These are phyloP conservation scores for Xiphophorus birchmanni DNA, from an alignment of 2,797 vertebrate genomes.

Conservation along the genomic window DNA sequence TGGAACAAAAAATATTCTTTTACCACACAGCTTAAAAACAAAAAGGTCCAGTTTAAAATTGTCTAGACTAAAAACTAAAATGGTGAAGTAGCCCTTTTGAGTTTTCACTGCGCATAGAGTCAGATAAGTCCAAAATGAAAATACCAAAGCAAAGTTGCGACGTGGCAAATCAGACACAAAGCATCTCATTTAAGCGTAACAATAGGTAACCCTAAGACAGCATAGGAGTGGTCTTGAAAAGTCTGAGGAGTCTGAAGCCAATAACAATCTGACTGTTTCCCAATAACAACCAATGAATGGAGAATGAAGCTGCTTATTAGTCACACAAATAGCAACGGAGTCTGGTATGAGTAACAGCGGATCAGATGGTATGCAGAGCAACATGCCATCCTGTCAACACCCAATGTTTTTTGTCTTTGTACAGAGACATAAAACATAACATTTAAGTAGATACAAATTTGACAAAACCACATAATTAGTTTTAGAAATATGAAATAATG, in stretches of 20 bases:
- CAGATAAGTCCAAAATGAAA: neutral
- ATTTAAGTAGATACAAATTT: conserved; percentile 1
- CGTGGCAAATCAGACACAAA: neutral
- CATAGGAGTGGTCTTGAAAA: neutral
- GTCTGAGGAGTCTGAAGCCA: neutral
- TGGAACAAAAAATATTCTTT: neutral
- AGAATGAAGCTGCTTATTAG: conserved; percentile 25
- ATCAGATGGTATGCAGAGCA: neutral
- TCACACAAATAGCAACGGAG: conserved; percentile 35
- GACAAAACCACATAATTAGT: neutral
- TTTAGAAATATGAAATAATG: neutral
- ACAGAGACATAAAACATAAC: conserved; percentile 1
- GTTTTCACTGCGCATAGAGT: neutral
- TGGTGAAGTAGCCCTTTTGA: neutral
- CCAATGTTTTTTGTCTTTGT: neutral
- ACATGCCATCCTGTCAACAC: conserved; percentile 5
- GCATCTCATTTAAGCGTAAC: neutral
- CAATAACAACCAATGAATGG: conserved; percentile 3
- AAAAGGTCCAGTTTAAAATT: neutral
- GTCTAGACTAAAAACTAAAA: neutral
- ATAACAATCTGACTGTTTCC: neutral
- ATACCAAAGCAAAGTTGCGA: neutral
- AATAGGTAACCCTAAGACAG: neutral
- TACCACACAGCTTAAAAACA: neutral
- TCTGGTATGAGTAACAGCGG: conserved; percentile 39